A percentile compares a stretch with the other conserved stretches of the same genome.
These are phyloP conservation scores for Lasioglossum oenotherae DNA, from an alignment of 2,888 invertebrate genomes.

Conservation along the genomic window DNA sequence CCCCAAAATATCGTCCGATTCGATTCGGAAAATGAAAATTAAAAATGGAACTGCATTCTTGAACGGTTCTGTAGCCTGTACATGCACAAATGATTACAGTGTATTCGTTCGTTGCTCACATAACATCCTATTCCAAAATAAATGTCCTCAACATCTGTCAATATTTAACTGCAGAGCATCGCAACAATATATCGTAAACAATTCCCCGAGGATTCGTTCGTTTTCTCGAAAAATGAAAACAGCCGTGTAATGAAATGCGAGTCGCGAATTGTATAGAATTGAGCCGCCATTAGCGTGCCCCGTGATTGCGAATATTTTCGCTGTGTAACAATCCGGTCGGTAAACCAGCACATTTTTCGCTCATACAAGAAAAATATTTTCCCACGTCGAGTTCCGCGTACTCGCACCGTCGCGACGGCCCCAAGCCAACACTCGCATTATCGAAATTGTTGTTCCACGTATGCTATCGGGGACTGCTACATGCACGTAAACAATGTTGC, in stretches of 20 bases:
- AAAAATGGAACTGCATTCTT: not conserved
- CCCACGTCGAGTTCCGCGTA: not conserved
- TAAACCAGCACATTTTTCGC: constrained; percentile 37
- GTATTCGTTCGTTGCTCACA: not conserved
- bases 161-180: not conserved
- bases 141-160: not conserved
- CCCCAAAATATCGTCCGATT: not conserved
- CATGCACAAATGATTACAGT: not conserved
- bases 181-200: not conserved
- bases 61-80: not conserved
- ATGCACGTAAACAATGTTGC: not conserved
- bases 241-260: not conserved
- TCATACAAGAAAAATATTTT: constrained; percentile 46
- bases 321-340: constrained; percentile 31
- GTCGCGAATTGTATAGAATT: not conserved
- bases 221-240: not conserved
- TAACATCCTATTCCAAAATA: not conserved
- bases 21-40: not conserved
- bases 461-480: not conserved
- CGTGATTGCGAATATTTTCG: constrained; percentile 31
- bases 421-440: constrained; percentile 8
- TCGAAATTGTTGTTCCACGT: constrained; percentile 16
- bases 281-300: not conserved
- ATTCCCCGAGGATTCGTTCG: not conserved
- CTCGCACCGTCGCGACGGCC: not conserved